Evolutionary conservation across 2,888 invertebrate species (phyloP), one percentile per base, ranked within the genome.

Genomic region (Ophraella communa): DNA sequence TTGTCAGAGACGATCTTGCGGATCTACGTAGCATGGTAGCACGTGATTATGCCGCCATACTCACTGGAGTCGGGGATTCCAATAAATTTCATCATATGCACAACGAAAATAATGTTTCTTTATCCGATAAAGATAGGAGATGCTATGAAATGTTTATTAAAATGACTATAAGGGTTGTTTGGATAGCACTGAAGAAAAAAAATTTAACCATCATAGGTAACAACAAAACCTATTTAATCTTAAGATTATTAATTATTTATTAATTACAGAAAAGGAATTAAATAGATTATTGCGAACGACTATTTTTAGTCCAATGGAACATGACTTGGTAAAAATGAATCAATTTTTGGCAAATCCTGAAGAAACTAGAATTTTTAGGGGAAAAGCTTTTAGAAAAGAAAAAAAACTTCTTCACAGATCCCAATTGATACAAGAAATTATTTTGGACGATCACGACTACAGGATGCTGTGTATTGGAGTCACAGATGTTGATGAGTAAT

Each of bases 51-150:
- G 83, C 84, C 64, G 84, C 84, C 8, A 82, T 89, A 77, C 76
- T 89, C 35, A 79, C 87, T 64, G 89, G 88, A 68, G 83, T 85
- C 14, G 83, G 79, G 14, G 87, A 87, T 68, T 83, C 83, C 3
- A 82, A 77, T 69, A 84, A 81, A 63, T 88, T 84, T 73, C 89
- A 89, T 77, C 89, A 89, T 71, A 86, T 88, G 86, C 80, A 83
- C n/a, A 79, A 82, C 62, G 85, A 86, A 70, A 85, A 86, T 73
- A 82, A 85, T 44, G 81, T 81, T 54, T 88, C 89, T 0, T 79
- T 87, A 64, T 85, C 87, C n/a, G 88, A 89, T 71, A 87, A 86
- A 77, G 90, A 89, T 75, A 83, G 88, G 23, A 81, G 87, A 66
- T 79, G 88, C 59, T 86, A 86, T 71, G 89, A 90, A 78, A 84